These are phyloP conservation scores for Lordiphosa andalusiaca DNA, from an alignment of 2,888 invertebrate species.

Conservation along the genomic window DNA sequence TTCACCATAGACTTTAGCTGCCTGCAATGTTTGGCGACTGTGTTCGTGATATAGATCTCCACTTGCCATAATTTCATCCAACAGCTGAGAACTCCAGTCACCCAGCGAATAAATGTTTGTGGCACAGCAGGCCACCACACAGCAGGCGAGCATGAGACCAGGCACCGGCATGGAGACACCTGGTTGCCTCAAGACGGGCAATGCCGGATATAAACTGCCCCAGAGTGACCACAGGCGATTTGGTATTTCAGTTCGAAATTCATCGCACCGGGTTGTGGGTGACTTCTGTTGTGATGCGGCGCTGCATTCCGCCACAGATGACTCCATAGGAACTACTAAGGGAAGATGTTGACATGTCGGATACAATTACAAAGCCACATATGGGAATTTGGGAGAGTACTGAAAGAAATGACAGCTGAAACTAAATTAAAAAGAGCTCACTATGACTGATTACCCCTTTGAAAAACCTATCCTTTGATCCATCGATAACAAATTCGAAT, in stretches of 20 bases:
- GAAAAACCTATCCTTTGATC: too few relatives aligned
- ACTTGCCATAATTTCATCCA: conserved; percentile 83
- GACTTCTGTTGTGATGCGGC: conserved; percentile 43
- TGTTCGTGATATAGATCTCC: conserved; percentile 83
- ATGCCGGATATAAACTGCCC: conserved; percentile 84
- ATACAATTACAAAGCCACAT: too few relatives aligned
- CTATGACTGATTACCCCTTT: too few relatives aligned
- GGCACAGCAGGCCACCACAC: conserved; percentile 83
- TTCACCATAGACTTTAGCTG: conserved; percentile 81
- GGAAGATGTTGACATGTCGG: background rate
- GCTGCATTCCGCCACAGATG: conserved; percentile 56
- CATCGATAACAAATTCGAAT: too few relatives aligned
- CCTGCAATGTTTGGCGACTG: conserved; percentile 80
- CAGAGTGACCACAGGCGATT: conserved; percentile 85
- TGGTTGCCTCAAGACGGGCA: conserved; percentile 78
- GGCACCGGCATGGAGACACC: background rate
- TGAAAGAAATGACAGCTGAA: too few relatives aligned
- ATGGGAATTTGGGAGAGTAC: too few relatives aligned
- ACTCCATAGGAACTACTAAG: conserved; percentile 54
- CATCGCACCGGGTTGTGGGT: conserved; percentile 78
- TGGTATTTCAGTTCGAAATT: conserved; percentile 85
- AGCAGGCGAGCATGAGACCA: conserved; percentile 83
- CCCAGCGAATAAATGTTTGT: conserved; percentile 82
- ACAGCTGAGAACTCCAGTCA: conserved; percentile 83
- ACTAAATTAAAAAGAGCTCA: too few relatives aligned